These are phyloP conservation scores for Enteromius anoplus DNA, from an alignment of 2,797 vertebrate genomes.

Conservation along the genomic window DNA sequence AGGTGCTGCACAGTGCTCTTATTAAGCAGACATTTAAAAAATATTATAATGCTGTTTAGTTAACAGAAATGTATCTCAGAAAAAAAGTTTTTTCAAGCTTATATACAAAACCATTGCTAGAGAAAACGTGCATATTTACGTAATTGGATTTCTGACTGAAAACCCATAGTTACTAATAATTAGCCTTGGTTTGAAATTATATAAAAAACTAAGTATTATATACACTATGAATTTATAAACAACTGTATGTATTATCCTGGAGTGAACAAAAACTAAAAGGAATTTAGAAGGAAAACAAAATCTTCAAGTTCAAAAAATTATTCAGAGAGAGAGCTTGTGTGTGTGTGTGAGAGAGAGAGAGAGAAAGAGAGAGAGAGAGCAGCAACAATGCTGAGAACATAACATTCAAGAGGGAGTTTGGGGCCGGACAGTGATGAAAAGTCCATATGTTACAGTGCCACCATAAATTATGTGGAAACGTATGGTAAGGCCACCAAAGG, in stretches of 20 bases:
- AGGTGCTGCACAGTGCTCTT: background rate
- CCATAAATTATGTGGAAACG: slow-evolving; percentile 94
- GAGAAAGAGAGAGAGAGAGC: slow-evolving; percentile 9
- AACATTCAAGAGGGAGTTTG: slow-evolving; percentile 82
- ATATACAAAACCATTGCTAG: background rate
- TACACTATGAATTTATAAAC: background rate
- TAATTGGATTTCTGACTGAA: background rate
- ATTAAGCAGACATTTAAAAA: background rate
- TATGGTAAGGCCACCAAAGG: slow-evolving; percentile 87
- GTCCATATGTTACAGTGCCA: slow-evolving; percentile 90
- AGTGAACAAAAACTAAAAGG: background rate
- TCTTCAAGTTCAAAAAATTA: background rate
- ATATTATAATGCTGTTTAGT: background rate
- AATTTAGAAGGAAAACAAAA: background rate
- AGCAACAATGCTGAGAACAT: slow-evolving; percentile 53
- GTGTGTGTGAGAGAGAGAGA: background rate
- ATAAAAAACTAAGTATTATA: background rate
- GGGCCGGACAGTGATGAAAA: slow-evolving; percentile 93
- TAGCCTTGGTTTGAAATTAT: background rate
- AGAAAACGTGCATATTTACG: background rate
- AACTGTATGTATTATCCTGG: background rate
- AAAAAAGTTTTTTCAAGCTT: background rate
- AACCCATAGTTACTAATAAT: background rate
- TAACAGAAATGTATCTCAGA: background rate
- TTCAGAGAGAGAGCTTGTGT: background rate